Percentiles rank a stretch among this genome's conserved stretches.
Evolutionary conservation across 2,888 invertebrate genomes (phyloP).

Genomic region (Scelioninae gen. 1): DNA sequence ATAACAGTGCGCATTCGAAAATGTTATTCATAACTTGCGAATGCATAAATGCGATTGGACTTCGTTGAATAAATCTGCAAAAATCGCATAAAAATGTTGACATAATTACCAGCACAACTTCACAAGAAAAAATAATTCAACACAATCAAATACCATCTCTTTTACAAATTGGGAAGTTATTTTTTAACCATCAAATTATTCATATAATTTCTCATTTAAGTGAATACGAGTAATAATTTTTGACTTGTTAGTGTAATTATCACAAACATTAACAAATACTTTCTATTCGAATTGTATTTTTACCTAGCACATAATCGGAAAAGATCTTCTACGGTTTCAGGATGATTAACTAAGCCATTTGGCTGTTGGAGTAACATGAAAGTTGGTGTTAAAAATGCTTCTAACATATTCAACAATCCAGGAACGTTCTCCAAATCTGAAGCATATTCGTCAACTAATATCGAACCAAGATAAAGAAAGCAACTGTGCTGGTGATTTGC

Average conservation of each 20-base stretch:
- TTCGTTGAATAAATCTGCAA: slow-evolving; percentile 92
- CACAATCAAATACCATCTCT: too few species aligned
- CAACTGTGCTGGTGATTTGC: slow-evolving; percentile 93
- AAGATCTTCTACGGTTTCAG: slow-evolving; percentile 99
- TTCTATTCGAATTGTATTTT: too few species aligned
- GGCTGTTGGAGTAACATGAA: slow-evolving; percentile 91
- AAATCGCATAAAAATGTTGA: neutral
- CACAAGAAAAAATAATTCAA: too few species aligned
- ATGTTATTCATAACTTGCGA: slow-evolving; percentile 90
- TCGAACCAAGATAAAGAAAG: slow-evolving; percentile 94
- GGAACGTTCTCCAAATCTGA: slow-evolving; percentile 88
- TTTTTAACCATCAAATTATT: too few species aligned
- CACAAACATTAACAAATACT: too few species aligned
- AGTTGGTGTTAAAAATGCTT: slow-evolving; percentile 92
- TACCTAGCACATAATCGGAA: slow-evolving; percentile 92
- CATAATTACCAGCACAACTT: neutral
- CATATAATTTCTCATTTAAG: too few species aligned
- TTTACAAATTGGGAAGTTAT: too few species aligned
- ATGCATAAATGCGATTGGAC: slow-evolving; percentile 92
- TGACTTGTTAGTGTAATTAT: too few species aligned
- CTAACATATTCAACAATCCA: slow-evolving; percentile 93
- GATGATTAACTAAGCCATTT: slow-evolving; percentile 94
- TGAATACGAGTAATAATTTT: too few species aligned
- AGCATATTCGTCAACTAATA: slow-evolving; percentile 96
- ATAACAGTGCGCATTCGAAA: slow-evolving; percentile 92